Base-by-base conservation (phyloP, 1,140 invertebrate genomes). In the Scaptodrosophila lebanonensis region DNA sequence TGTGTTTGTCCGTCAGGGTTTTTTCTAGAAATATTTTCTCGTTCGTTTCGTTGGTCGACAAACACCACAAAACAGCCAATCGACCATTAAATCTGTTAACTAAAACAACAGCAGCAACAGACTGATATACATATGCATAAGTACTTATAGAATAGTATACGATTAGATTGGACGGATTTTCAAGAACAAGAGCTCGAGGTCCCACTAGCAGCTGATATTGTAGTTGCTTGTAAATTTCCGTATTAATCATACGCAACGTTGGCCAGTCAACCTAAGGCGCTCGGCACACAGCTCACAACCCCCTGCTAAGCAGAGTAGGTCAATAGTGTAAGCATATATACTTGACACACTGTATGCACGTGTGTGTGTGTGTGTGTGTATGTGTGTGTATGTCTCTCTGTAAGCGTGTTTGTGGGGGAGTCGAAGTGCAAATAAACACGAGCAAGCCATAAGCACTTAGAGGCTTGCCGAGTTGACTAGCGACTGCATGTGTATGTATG, bases 11-110 rank as follows among this genome's bases (percentile, higher is more conserved):
- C 57, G 50, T 63, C 53, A 59, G 42, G 2, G 60, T 27, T 33
- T 68, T 42, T 79, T 79, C 73, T 79, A 79, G 75, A 79, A 77
- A 82, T 73, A 50, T 25, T 43, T 36, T 25, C 20, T 30, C 27
- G 33, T 39, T 50, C 35, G 27, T 39, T 38, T 50, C 12, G 33
- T 18, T 50, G 27, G n/a, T n/a, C 22, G 22, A 25, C 22, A 25
- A 25, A 25, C 22, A 25, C 3, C 43, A 50, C 17, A 57, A 50
- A 57, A 30, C 52, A 39, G 3, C 22, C 22, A 61, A 57, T 40
- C 13, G 35, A 30, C 15, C 35, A 43, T 25, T 12, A 38, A 40
- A 39, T 57, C 29, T 39, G 29, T 45, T 58, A 11, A 33, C 17
- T 50, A 36, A 33, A 58, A 63, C 50, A 17, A 63, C 47, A n/a